A percentile compares a stretch with the other conserved stretches of the same genome.
Conservation (phyloP, 2,113 vertebrate species). For the Synodontis membranacea region DNA sequence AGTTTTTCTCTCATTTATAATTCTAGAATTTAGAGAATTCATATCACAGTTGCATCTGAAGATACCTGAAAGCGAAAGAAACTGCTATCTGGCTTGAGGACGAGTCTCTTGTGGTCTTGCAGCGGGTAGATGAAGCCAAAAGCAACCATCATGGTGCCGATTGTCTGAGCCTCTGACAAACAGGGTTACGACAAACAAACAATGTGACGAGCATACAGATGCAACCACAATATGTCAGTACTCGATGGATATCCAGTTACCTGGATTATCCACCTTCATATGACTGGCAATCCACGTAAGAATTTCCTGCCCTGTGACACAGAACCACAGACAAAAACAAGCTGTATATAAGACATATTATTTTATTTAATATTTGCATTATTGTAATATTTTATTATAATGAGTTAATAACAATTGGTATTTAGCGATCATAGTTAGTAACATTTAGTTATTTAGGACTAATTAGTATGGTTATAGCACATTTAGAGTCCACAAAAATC, state of each 20-base stretch:
- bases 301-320: conserved; percentile 67
- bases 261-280: conserved; percentile 65
- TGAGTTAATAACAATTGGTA: not conserved
- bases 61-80: conserved; percentile 93
- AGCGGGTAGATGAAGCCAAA: conserved; percentile 93
- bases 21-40: not conserved
- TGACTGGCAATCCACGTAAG: conserved; percentile 70
- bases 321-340: not conserved
- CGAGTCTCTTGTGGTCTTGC: conserved; percentile 88
- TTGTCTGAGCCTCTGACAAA: conserved; percentile 80
- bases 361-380: not conserved
- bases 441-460: too few relatives aligned
- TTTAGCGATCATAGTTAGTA: too few relatives aligned
- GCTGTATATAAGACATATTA: not conserved
- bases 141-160: conserved; percentile 87
- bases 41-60: not conserved
- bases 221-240: not conserved
- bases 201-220: not conserved
- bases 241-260: conserved; percentile 49
- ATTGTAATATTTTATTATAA: not conserved
- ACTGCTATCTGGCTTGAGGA: conserved; percentile 77
- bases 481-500: too few relatives aligned
- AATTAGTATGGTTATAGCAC: too few relatives aligned
- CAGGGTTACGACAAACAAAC: not conserved
- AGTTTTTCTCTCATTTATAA: not conserved